A percentile compares a stretch with the other conserved stretches of the same genome.
phyloP scores from a whole-genome alignment of 2,888 invertebrate species.

The Phyllotreta striolata region DNA sequence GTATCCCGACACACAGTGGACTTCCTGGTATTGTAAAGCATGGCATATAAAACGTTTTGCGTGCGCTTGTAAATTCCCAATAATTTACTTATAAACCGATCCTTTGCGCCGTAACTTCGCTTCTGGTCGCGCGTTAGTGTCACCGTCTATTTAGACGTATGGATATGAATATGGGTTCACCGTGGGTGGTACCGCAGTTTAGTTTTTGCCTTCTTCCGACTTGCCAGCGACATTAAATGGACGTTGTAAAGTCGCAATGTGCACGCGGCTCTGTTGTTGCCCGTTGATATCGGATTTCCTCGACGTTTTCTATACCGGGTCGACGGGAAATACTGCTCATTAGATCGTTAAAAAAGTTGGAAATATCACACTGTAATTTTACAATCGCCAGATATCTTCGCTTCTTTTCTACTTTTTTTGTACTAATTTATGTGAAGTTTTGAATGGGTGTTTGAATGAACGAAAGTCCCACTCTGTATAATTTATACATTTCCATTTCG shows the following conservation, averaged over 20 bases:
- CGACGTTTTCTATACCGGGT: neutral
- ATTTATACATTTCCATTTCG: too few species aligned
- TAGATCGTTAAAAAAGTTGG: conserved; percentile 9
- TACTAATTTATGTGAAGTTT: too few species aligned
- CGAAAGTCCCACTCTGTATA: too few species aligned
- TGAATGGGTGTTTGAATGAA: too few species aligned
- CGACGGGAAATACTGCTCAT: conserved; percentile 10
- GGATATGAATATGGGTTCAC: conserved; percentile 28
- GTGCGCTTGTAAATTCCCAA: too few species aligned
- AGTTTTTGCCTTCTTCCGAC: conserved; percentile 30
- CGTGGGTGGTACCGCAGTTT: conserved; percentile 19
- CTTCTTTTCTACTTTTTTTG: too few species aligned
- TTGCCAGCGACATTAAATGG: conserved; percentile 32
- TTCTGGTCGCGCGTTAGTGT: conserved; percentile 22
- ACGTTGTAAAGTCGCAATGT: conserved; percentile 29
- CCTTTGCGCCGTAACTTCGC: neutral
- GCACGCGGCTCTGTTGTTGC: conserved; percentile 16
- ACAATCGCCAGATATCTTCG: too few species aligned
- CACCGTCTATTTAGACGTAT: conserved; percentile 19
- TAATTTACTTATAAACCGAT: too few species aligned
- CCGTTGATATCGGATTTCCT: conserved; percentile 16
- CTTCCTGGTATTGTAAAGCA: too few species aligned
- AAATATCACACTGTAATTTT: too few species aligned
- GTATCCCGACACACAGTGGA: too few species aligned
- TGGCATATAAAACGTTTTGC: too few species aligned